A percentile compares a stretch with the other conserved stretches of the same genome.
Evolutionary conservation across 2,888 invertebrate species (phyloP).

Genomic region (Dorcus parallelipipedus): DNA sequence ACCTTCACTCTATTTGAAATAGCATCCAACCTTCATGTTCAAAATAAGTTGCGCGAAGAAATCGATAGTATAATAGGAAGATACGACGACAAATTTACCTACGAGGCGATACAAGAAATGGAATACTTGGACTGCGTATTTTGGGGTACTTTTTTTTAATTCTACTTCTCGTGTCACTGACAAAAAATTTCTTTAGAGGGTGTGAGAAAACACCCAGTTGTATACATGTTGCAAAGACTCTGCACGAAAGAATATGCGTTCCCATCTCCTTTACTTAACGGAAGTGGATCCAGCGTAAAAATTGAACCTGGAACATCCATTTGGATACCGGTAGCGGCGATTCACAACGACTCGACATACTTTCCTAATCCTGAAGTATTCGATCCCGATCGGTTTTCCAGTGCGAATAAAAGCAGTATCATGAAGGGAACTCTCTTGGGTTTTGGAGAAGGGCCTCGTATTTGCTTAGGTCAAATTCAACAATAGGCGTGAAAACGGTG

Average conservation of each 20-base stretch:
- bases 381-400: constrained; percentile 30
- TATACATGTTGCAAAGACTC: constrained; percentile 20
- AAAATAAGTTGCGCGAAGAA: constrained; percentile 53
- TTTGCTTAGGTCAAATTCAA: constrained; percentile 27
- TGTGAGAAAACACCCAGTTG: constrained; percentile 33
- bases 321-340: constrained; percentile 21
- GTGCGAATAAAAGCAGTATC: constrained; percentile 31
- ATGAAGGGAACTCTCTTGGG: constrained; percentile 30
- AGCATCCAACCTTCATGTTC: constrained; percentile 50
- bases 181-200: constrained; percentile 16
- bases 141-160: constrained; percentile 3
- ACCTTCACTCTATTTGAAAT: constrained; percentile 45
- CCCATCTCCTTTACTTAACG: constrained; percentile 11
- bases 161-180: background rate
- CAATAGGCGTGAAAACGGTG: background rate
- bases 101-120: constrained; percentile 53
- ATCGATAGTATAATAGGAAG: constrained; percentile 50
- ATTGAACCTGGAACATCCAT: constrained; percentile 24
- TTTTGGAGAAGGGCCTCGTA: constrained; percentile 34
- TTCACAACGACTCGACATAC: constrained; percentile 26
- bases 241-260: constrained; percentile 28
- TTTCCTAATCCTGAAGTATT: constrained; percentile 26
- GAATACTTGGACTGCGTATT: constrained; percentile 17
- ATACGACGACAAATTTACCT: constrained; percentile 46
- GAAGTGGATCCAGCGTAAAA: constrained; percentile 27